phyloP scores from a whole-genome alignment of 1,140 invertebrate species.

The Frieseomelitta varia region DNA sequence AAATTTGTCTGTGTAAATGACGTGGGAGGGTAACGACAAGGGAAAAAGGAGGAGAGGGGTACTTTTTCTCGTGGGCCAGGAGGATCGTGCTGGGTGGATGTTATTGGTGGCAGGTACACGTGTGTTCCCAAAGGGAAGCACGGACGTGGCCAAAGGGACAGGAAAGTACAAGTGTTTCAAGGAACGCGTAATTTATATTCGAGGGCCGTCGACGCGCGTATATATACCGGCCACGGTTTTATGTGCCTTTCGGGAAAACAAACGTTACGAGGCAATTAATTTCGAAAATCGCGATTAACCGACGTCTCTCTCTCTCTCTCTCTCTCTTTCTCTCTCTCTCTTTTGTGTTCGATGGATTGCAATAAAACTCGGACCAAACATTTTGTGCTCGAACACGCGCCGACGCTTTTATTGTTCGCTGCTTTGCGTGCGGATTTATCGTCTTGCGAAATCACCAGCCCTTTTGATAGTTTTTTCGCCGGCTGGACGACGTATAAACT shows the following conservation, averaged over 20 bases:
- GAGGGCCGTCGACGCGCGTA: slow-evolving; percentile 54
- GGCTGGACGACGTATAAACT: background rate
- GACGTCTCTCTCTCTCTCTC: background rate
- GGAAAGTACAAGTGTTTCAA: slow-evolving; percentile 65
- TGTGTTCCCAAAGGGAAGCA: slow-evolving; percentile 56
- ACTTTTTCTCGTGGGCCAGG: slow-evolving; percentile 36
- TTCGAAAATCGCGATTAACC: slow-evolving; percentile 62
- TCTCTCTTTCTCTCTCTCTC: background rate
- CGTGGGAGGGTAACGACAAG: slow-evolving; percentile 63
- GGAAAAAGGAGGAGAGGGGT: slow-evolving; percentile 4
- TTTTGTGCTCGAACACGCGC: background rate
- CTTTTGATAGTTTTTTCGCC: background rate
- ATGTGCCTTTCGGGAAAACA: slow-evolving; percentile 70
- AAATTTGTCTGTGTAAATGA: slow-evolving; percentile 70
- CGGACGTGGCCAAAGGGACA: slow-evolving; percentile 49
- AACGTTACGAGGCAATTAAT: slow-evolving; percentile 69
- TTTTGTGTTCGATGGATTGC: background rate
- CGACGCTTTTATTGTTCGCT: slow-evolving; percentile 6
- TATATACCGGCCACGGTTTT: slow-evolving; percentile 49
- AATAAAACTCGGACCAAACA: slow-evolving; percentile 30
- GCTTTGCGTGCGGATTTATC: slow-evolving; percentile 24
- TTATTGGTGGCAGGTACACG: slow-evolving; percentile 64
- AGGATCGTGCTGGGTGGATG: slow-evolving; percentile 33
- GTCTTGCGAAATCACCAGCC: background rate
- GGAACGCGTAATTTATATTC: slow-evolving; percentile 72